Evolutionary conservation across 2,113 vertebrate species (phyloP), one percentile per base, ranked within the genome.

Genomic region (Fukomys damarensis): DNA sequence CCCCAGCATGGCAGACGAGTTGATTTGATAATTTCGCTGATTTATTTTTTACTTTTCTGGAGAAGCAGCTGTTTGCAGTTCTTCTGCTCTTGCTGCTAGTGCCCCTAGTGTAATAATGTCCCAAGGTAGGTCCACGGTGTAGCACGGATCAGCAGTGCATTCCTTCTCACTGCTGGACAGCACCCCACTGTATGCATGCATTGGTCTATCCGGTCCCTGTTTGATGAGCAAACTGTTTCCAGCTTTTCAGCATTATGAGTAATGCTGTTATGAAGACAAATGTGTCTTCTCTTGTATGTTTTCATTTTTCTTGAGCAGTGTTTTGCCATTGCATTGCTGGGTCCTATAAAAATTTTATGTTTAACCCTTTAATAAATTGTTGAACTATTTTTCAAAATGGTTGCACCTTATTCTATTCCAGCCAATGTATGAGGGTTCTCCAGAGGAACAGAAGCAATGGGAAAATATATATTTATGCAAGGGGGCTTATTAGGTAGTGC

Each of bases 101-200:
- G 58, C 22, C 49, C 32, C 24, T 22, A 49, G n/a, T n/a, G n/a
- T n/a, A n/a, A 3, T 35, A 20, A 16, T 6, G 43, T 10, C 38
- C 30, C 30, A 16, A n/a, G 49, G 14, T 24, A 26, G 24, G 17
- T 49, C 4, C 5, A 0, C 5, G 38, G 6, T 1, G 2, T 14
- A 28, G 76, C 41, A 17, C 17, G 7, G 35, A 4, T 7, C 19
- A 6, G n/a, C 17, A 76, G 58, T 35, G n/a, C 58, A 2, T 7
- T 28, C 11, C 10, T 66, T 10, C 24, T 49, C 49, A 35, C 30
- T n/a, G 41, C 65, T 38, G 56, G 16, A 7, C 2, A 2, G 46
- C 11, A 41, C 10, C 30, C 24, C 19, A 35, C 8, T 58, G 24
- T 35, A 1, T 76, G 19, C n/a, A 28, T 22, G 5, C 0, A 11